phyloP scores from a whole-genome alignment of 2,113 vertebrate species.

The Galemys pyrenaicus region DNA sequence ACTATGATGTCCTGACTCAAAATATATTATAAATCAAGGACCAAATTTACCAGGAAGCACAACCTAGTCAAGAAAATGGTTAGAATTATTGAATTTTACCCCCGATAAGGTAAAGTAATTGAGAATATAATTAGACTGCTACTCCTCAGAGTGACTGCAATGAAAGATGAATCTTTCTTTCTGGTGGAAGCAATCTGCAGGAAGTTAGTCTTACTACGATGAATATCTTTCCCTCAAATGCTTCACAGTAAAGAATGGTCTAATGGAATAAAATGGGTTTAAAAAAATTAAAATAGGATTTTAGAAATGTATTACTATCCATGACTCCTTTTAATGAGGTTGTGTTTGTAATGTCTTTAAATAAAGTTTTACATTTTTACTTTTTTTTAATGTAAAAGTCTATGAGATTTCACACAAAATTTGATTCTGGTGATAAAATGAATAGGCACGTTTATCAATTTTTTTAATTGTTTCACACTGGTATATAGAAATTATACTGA shows the following conservation, averaged over 20 bases:
- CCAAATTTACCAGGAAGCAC: not conserved
- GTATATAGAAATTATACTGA: not conserved
- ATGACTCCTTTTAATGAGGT: not conserved
- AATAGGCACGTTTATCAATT: not conserved
- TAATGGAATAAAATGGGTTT: not conserved
- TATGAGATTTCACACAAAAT: not conserved
- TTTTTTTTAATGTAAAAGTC: not conserved
- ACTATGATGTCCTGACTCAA: not conserved
- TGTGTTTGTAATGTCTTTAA: not conserved
- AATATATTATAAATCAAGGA: not conserved
- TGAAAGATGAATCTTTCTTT: not conserved
- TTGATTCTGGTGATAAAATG: not conserved
- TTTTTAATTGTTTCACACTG: not conserved
- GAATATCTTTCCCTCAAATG: not conserved
- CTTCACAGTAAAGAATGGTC: no score
- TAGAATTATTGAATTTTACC: not conserved
- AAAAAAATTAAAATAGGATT: not conserved
- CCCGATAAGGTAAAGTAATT: not conserved
- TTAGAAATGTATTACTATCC: not conserved
- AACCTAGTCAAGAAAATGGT: not conserved
- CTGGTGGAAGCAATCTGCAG: not conserved
- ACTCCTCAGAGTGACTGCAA: not conserved
- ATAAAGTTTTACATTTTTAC: not conserved
- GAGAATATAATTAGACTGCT: not conserved
- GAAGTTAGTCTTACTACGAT: not conserved